Evolutionary conservation across 2,888 invertebrate species (phyloP), one percentile per base, ranked within the genome.

Genomic region (Alentia gelatinosa): DNA sequence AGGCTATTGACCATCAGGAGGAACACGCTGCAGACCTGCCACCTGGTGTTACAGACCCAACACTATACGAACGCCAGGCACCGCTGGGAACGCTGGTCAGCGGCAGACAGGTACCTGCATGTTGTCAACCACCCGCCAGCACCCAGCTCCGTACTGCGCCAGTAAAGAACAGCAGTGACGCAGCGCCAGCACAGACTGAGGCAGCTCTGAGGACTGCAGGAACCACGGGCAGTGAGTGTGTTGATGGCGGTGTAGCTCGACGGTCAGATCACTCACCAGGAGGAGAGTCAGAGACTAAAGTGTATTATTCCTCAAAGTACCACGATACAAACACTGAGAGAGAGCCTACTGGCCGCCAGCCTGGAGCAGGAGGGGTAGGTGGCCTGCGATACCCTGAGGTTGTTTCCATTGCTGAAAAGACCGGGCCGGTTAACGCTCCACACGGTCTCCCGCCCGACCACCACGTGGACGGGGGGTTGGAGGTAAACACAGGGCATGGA

Each of bases 321-420:
- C n/a, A n/a, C n/a, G n/a, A n/a, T n/a, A n/a, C n/a, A n/a, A n/a
- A n/a, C n/a, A n/a, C n/a, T n/a, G n/a, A n/a, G n/a, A n/a, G n/a
- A n/a, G n/a, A n/a, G n/a, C n/a, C 56, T n/a, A 56, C 56, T 56
- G 56, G n/a, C 56, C 56, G n/a, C 56, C 56, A 56, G 56, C n/a
- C n/a, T n/a, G n/a, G n/a, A n/a, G n/a, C n/a, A n/a, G n/a, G n/a
- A n/a, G n/a, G n/a, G n/a, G n/a, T n/a, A n/a, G n/a, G n/a, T n/a
- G n/a, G n/a, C n/a, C n/a, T n/a, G n/a, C n/a, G n/a, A n/a, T n/a
- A n/a, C n/a, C n/a, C n/a, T n/a, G n/a, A n/a, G n/a, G n/a, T n/a
- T n/a, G n/a, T n/a, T n/a, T n/a, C n/a, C n/a, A n/a, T n/a, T n/a
- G n/a, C n/a, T n/a, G n/a, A n/a, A n/a, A n/a, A n/a, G n/a, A n/a